Percentiles rank a stretch among this genome's conserved stretches.
Conservation (phyloP, 2,888 invertebrate species). For the Thyatira batis region DNA sequence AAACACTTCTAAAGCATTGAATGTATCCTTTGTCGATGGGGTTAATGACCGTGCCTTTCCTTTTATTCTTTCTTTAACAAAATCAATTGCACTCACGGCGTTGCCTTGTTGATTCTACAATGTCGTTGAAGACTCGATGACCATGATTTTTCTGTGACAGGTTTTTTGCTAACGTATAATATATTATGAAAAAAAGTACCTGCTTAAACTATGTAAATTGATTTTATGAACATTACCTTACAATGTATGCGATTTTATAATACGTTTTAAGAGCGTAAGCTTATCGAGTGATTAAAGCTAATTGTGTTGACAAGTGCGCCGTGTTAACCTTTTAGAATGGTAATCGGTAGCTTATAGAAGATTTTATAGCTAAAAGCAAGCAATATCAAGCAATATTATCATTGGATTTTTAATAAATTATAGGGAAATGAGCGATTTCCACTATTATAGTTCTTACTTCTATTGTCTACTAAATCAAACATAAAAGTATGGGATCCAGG, state of each 20-base stretch:
- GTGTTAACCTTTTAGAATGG: neutral
- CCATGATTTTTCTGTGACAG: neutral
- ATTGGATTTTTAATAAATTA: no score
- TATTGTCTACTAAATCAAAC: no score
- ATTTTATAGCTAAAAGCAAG: no score
- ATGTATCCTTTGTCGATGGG: conserved; percentile 28
- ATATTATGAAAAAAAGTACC: no score
- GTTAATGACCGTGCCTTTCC: conserved; percentile 38
- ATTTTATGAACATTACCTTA: neutral
- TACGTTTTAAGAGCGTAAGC: neutral
- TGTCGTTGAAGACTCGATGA: neutral
- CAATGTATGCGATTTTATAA: neutral
- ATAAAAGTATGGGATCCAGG: no score
- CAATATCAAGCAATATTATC: no score
- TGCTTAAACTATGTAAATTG: neutral
- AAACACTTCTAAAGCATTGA: neutral
- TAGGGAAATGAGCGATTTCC: no score
- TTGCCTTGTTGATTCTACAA: neutral
- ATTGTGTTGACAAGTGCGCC: neutral
- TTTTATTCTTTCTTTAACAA: conserved; percentile 27
- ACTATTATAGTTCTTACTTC: no score
- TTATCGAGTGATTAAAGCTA: neutral
- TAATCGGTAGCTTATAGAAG: no score
- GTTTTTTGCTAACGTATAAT: no score
- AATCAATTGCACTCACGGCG: neutral